phyloP scores from a whole-genome alignment of 2,888 invertebrate species.

The Lochmaea capreae region DNA sequence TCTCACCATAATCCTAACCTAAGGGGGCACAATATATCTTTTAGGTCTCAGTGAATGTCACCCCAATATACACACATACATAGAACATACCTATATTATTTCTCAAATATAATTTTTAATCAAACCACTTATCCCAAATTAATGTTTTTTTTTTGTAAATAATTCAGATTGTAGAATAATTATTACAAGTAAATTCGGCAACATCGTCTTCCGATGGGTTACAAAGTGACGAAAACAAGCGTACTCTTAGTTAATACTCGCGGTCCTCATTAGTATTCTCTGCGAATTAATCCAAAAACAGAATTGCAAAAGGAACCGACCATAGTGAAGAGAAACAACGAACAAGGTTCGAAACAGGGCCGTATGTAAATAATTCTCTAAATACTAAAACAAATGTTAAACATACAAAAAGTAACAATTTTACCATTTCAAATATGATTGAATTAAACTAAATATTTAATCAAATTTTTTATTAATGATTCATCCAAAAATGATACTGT shows the following conservation, averaged over 20 bases:
- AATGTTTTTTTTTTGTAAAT: neutral
- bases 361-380: slow-evolving; percentile 45
- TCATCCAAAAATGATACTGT: too few relatives aligned
- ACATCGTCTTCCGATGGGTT: slow-evolving; percentile 40
- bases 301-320: slow-evolving; percentile 63
- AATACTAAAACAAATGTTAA: neutral
- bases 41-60: too few relatives aligned
- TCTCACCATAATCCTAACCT: too few relatives aligned
- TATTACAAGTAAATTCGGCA: slow-evolving; percentile 35
- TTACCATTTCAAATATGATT: too few relatives aligned
- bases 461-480: too few relatives aligned
- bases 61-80: too few relatives aligned
- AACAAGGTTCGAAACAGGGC: slow-evolving; percentile 49
- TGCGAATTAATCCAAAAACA: slow-evolving; percentile 66
- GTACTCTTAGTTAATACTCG: slow-evolving; percentile 63
- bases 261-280: slow-evolving; percentile 65
- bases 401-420: too few relatives aligned
- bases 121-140: too few relatives aligned
- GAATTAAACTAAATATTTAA: too few relatives aligned
- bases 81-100: too few relatives aligned
- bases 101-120: too few relatives aligned
- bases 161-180: neutral
- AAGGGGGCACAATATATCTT: too few relatives aligned
- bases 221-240: slow-evolving; percentile 62
- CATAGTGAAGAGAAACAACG: slow-evolving; percentile 39